phyloP scores from a whole-genome alignment of 2,888 invertebrate species.

The Antheraea yamamai region DNA sequence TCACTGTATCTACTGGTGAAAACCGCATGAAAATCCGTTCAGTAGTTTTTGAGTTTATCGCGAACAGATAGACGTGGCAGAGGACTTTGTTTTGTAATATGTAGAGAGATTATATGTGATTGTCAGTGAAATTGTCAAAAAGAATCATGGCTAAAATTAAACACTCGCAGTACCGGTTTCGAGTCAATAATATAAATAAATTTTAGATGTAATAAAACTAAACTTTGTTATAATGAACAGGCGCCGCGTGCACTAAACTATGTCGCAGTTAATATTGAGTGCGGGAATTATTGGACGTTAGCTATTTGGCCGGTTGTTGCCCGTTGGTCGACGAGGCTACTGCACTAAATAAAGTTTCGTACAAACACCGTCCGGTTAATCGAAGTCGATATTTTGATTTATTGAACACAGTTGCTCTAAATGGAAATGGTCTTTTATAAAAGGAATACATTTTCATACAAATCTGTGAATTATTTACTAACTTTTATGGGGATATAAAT shows the following conservation, averaged over 20 bases:
- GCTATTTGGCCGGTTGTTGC: conserved; percentile 49
- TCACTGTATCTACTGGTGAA: too few species aligned
- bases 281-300: conserved; percentile 71
- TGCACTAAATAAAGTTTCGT: conserved; percentile 19
- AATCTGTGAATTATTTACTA: neutral
- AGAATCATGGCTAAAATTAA: conserved; percentile 2
- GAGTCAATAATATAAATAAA: conserved; percentile 72
- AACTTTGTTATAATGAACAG: conserved; percentile 72
- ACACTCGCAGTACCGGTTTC: conserved; percentile 41
- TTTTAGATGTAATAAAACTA: conserved; percentile 75
- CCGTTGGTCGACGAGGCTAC: conserved; percentile 25
- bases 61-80: too few species aligned
- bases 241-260: conserved; percentile 72
- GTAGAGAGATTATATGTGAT: neutral
- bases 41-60: too few species aligned
- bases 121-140: neutral
- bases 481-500: neutral
- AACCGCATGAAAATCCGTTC: too few species aligned
- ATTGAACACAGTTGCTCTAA: conserved; percentile 14
- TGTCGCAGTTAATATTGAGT: conserved; percentile 73
- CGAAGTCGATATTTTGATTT: conserved; percentile 20
- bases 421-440: neutral
- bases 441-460: neutral
- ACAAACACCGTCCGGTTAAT: conserved; percentile 22
- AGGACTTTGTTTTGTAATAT: too few species aligned